These are phyloP conservation scores for Petrolisthes cinctipes DNA, from an alignment of 2,888 invertebrate species.

Conservation along the genomic window DNA sequence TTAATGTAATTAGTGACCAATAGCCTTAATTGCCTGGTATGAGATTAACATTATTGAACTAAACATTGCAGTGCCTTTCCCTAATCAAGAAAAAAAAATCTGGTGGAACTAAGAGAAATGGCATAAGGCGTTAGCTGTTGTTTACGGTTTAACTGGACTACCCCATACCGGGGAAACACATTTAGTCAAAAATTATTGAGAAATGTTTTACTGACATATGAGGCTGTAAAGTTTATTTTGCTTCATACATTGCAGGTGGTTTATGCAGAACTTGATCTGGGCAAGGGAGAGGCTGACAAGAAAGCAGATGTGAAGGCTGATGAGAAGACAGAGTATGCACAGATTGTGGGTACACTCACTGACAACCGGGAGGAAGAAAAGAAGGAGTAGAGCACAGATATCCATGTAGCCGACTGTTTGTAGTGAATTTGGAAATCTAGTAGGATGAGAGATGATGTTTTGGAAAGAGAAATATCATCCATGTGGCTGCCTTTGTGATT, in stretches of 20 bases:
- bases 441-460: neutral
- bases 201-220: too few species aligned
- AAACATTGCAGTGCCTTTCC: too few species aligned
- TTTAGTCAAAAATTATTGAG: too few species aligned
- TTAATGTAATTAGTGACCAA: too few species aligned
- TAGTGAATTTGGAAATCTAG: neutral
- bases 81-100: too few species aligned
- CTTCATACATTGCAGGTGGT: slow-evolving; percentile 50
- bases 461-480: slow-evolving; percentile 26
- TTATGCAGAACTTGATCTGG: slow-evolving; percentile 62
- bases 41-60: too few species aligned
- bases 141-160: too few species aligned
- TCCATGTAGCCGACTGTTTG: neutral
- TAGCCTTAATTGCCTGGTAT: too few species aligned
- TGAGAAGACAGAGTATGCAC: slow-evolving; percentile 62
- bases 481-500: slow-evolving; percentile 42
- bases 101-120: too few species aligned
- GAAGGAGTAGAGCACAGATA: slow-evolving; percentile 35
- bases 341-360: slow-evolving; percentile 59
- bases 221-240: neutral
- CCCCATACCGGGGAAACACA: too few species aligned
- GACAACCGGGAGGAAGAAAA: slow-evolving; percentile 60
- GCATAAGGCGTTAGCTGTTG: too few species aligned
- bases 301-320: slow-evolving; percentile 46
- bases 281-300: slow-evolving; percentile 53